A percentile compares a stretch with the other conserved stretches of the same genome.
Evolutionary conservation across 2,888 invertebrate genomes (phyloP).

Genomic region (Yponomeuta cagnagella): DNA sequence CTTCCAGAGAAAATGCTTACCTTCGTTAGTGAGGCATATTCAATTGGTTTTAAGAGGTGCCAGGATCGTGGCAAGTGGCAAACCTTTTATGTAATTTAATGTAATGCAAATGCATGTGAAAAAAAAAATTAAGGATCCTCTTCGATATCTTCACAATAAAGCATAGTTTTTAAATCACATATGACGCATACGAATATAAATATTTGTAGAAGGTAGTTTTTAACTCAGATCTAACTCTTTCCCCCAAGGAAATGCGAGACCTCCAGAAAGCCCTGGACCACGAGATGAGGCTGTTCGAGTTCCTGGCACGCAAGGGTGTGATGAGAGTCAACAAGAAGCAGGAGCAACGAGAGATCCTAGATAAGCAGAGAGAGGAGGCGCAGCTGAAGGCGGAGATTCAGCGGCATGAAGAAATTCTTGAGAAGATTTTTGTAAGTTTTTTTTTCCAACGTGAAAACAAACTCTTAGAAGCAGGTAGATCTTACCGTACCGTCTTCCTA

Average conservation of each 20-base stretch:
- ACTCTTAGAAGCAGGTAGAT: neutral
- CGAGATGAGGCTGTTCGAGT: constrained; percentile 82
- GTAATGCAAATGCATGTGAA: too few species aligned
- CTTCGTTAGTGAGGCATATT: too few species aligned
- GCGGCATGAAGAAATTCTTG: constrained; percentile 37
- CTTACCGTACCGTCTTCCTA: neutral
- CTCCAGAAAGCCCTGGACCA: constrained; percentile 83
- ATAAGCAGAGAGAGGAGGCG: constrained; percentile 31
- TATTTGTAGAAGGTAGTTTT: too few species aligned
- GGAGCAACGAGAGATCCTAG: constrained; percentile 43
- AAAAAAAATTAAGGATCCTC: too few species aligned
- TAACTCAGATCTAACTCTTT: constrained; percentile 16
- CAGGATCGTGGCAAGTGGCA: too few species aligned
- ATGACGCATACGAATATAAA: neutral
- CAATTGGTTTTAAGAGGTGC: too few species aligned
- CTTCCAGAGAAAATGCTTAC: too few species aligned
- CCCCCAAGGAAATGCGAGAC: constrained; percentile 82
- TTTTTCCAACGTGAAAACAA: neutral
- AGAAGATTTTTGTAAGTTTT: constrained; percentile 43
- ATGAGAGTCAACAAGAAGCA: constrained; percentile 76
- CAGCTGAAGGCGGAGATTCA: constrained; percentile 29
- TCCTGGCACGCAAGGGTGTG: constrained; percentile 83
- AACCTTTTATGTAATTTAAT: too few species aligned
- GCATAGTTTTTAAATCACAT: neutral
- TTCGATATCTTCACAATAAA: neutral